These are phyloP conservation scores for Epinephelus coioides DNA, from an alignment of 2,797 vertebrate species.

Conservation along the genomic window DNA sequence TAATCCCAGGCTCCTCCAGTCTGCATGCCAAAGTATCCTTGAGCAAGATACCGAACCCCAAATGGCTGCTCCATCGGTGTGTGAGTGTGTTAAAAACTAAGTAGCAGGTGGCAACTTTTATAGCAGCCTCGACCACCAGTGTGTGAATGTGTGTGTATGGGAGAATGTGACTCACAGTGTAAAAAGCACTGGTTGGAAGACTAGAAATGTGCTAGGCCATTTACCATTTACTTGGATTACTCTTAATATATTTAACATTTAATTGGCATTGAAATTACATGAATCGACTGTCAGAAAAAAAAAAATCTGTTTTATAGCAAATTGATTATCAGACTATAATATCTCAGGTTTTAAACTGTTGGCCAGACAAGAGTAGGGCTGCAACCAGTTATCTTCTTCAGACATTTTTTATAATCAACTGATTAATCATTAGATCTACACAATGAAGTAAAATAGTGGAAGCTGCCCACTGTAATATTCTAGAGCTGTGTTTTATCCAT, in stretches of 20 bases:
- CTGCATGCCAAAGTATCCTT: no score
- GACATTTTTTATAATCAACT: background rate
- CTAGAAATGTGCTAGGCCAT: no score
- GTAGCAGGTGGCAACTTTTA: no score
- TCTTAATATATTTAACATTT: background rate
- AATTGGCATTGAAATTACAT: background rate
- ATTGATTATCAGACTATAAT: background rate
- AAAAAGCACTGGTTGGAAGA: no score
- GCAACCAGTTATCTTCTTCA: background rate
- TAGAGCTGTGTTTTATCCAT: background rate
- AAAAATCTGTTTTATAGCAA: background rate
- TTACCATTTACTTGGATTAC: background rate
- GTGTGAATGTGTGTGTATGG: no score
- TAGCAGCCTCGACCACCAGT: no score
- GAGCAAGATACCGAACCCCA: no score
- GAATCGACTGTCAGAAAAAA: slow-evolving; percentile 2
- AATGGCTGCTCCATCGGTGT: no score
- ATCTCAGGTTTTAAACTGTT: background rate
- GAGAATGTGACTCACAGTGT: no score
- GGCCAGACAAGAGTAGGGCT: background rate
- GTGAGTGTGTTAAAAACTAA: no score
- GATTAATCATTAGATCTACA: background rate
- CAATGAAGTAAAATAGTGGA: background rate
- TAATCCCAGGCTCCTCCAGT: no score
- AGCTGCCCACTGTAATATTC: background rate